Evolutionary conservation across 2,113 vertebrate species (phyloP), one percentile per base, ranked within the genome.

Genomic region (Archocentrus centrarchus): DNA sequence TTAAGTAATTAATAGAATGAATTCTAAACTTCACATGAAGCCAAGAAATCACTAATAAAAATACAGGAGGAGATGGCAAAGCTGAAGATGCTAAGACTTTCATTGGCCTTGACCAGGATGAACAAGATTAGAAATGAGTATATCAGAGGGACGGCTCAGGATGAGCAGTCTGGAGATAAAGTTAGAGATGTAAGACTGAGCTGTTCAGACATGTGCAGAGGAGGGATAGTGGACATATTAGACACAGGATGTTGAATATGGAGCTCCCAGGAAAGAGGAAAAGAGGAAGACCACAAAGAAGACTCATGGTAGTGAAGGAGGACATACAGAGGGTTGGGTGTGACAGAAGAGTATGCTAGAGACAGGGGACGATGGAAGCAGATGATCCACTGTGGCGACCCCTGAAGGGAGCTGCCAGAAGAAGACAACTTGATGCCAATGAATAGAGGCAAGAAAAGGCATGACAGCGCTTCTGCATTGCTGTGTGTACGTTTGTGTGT

Each of bases 391-490:
- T 64, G 62, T 0, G 62, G 35, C 8, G 62, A 64, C 62, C 37
- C 37, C 11, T 47, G 41, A 66, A 44, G 63, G 13, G 11, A 66
- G 37, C n/a, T 41, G 62, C 37, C 41, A 37, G 63, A 64, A 15
- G 37, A 2, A 0, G 13, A 24, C 22, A 37, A 64, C 37, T 24
- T 10, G 63, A 44, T 15, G 37, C 24, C 66, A 70, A 3, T 13
- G 1, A 50, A 70, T 13, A 14, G 13, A 47, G 44, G 13, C 4
- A 14, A 68, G 41, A 15, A 47, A 68, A 68, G 41, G 22, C 24
- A 11, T 30, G 39, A 66, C 11, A 11, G 58, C 9, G 37, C 24
- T 59, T 32, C 60, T n/a, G 14, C 3, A 11, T 17, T 55, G 3
- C 10, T 27, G 50, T 14, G 17, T 58, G 10, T 58, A 18, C 59